Base-by-base conservation (phyloP, 1,140 invertebrate genomes). In the Ooceraea biroi region DNA sequence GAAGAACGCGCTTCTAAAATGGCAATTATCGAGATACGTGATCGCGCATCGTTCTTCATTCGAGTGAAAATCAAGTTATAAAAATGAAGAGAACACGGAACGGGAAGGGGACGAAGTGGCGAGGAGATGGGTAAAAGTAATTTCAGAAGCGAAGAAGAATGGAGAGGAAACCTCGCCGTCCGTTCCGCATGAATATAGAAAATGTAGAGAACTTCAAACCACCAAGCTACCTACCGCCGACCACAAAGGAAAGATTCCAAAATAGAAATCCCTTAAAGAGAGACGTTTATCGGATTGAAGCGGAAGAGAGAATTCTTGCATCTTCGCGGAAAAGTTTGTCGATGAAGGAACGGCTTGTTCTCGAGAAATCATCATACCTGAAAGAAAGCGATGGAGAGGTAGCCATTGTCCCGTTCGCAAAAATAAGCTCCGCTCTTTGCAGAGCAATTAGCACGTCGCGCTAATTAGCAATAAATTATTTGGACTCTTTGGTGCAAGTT, bases 211-310 rank as follows among this genome's bases (percentile, higher is more conserved):
- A 84, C 63, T 76, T 61, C 46, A 46, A 25, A 55, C 74, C 44
- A 22, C 14, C 46, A 63, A 77, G 57, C 74, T 22, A 27, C 19
- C 50, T n/a, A 10, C 11, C 46, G 25, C 7, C 44, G 14, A 52
- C 36, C 50, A 68, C 76, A 78, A 78, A 80, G 65, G 52, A 22
- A 71, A 57, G 52, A 58, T 12, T 57, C 22, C 65, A 65, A 80
- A 80, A 80, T 80, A 80, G 76, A 80, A 80, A 80, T 80, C 52
- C 65, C 25, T 80, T 80, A 80, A 80, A 80, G n/a, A 71, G 65
- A 69, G 50, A 57, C 76, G 50, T 80, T 80, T 80, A 80, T 80
- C 65, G 65, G 41, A 80, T 80, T 80, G 76, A 46, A 36, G 14
- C 11, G 14, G 52, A 72, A 65, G 2, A 7, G 63, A 17, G 65